These are phyloP conservation scores for Melanotaenia boesemani DNA, from an alignment of 2,797 vertebrate species.

Conservation along the genomic window DNA sequence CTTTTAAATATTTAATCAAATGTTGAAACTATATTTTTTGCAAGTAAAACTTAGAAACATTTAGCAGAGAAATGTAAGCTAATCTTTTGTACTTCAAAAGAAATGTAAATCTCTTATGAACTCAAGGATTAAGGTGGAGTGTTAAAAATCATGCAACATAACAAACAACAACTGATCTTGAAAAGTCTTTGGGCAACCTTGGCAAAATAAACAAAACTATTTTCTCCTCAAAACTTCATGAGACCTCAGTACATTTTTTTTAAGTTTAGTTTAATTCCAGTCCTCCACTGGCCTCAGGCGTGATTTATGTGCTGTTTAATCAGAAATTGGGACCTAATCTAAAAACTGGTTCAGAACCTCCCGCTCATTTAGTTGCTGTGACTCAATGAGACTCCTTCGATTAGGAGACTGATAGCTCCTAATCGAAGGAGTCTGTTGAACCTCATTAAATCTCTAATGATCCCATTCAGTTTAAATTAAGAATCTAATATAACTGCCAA, in stretches of 20 bases:
- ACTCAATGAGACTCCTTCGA: constrained; percentile 45
- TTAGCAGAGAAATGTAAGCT: not conserved
- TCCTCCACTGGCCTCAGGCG: not conserved
- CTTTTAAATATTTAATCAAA: constrained; percentile 30
- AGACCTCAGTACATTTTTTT: not conserved
- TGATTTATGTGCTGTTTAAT: constrained; percentile 21
- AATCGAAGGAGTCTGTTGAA: constrained; percentile 28
- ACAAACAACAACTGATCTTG: constrained; percentile 7
- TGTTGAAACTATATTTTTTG: not conserved
- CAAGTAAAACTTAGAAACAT: not conserved
- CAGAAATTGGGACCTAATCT: constrained; percentile 29
- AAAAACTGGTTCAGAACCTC: constrained; percentile 37
- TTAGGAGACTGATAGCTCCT: constrained; percentile 36
- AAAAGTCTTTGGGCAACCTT: constrained; percentile 5
- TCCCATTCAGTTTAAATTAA: constrained; percentile 52
- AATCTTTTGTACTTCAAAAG: constrained; percentile 16
- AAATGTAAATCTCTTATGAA: constrained; percentile 23
- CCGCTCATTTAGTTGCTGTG: constrained; percentile 43
- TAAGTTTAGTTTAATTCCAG: not conserved
- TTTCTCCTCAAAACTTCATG: constrained; percentile 12
- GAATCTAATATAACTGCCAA: constrained; percentile 49
- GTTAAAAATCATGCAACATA: constrained; percentile 13
- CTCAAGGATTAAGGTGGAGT: constrained; percentile 9
- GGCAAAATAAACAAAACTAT: constrained; percentile 4
- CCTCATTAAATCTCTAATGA: constrained; percentile 64